Evolutionary conservation across 2,113 vertebrate species (phyloP).

Genomic region (Eulemur macaco): DNA sequence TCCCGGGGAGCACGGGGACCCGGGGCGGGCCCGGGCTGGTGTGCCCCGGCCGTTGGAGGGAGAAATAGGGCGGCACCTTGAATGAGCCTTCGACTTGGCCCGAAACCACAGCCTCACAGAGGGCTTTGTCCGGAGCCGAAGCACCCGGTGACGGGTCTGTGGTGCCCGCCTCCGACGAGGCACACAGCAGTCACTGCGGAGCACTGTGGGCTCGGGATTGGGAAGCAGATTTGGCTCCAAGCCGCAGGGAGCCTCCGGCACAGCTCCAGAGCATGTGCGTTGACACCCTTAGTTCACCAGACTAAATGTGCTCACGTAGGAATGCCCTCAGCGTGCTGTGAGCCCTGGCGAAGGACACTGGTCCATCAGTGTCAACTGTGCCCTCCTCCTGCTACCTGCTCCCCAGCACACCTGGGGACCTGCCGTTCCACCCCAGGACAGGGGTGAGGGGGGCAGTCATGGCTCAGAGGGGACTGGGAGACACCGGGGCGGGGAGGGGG

Average conservation of each 20-base stretch:
- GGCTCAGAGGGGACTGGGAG: not conserved
- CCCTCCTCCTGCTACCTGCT: not conserved
- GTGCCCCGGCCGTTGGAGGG: not conserved
- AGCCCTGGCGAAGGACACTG: not conserved
- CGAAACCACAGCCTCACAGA: fast-evolving
- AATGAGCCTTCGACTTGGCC: not conserved
- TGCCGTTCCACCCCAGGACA: not conserved
- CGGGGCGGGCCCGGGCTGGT: not conserved
- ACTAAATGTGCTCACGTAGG: not conserved
- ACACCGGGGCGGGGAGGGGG: too few relatives aligned
- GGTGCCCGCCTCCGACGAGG: not conserved
- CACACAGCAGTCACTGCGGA: not conserved
- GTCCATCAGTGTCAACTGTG: not conserved
- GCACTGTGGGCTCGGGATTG: not conserved
- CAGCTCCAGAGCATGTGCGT: not conserved
- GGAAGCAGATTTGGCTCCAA: not conserved
- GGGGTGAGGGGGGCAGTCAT: fast-evolving
- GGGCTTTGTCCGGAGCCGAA: not conserved
- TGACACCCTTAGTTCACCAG: not conserved
- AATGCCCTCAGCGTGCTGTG: not conserved
- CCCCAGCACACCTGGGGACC: not conserved
- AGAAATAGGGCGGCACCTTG: too few relatives aligned
- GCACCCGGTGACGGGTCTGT: not conserved
- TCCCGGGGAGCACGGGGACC: not conserved
- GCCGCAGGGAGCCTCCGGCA: not conserved